Evolutionary conservation across 1,140 invertebrate genomes (phyloP), one percentile per base, ranked within the genome.

Genomic region (Drosophila sp.): DNA sequence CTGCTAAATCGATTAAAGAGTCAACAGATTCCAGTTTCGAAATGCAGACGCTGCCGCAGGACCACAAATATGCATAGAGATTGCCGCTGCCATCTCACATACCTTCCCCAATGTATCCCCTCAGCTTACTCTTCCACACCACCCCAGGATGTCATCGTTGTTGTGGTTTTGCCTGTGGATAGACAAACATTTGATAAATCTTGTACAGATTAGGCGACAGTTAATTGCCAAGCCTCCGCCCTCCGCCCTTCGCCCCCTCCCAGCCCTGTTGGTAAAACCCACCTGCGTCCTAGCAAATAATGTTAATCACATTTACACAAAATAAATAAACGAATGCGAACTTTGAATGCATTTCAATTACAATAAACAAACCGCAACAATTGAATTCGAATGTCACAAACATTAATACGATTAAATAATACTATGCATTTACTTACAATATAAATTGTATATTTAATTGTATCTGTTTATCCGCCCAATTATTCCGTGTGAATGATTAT

Each of bases 1-100:
- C 78, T 81, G 65, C 67, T 77, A 77, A 89, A 89, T 87, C 83
- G 83, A 77, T 89, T 89, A 80, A 89, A 89, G 80, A 87, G 83
- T 82, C 50, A 82, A 77, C 81, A 65, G 62, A 56, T 72, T 78
- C 46, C 41, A 58, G 51, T 43, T 78, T 69, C 36, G 58, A 54
- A 77, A 61, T 72, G 69, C 34, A 32, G 57, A 54, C 14, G 16
- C 51, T 29, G 67, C 50, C 50, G 59, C 59, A 48, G 67, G 59
- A n/a, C 32, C 54, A 64, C 32, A 54, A 71, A 65, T 72, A 72
- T 66, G 69, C 53, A 72, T 48, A 41, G 41, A 57, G 14, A 40
- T 56, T 11, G 11, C 27, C 13, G n/a, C n/a, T n/a, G n/a, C n/a
- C n/a, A n/a, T n/a, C n/a, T n/a, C n/a, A n/a, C n/a, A n/a, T n/a